Evolutionary conservation across 2,888 invertebrate species (phyloP), one percentile per base, ranked within the genome.

Genomic region (Hypselothyrea guttata): DNA sequence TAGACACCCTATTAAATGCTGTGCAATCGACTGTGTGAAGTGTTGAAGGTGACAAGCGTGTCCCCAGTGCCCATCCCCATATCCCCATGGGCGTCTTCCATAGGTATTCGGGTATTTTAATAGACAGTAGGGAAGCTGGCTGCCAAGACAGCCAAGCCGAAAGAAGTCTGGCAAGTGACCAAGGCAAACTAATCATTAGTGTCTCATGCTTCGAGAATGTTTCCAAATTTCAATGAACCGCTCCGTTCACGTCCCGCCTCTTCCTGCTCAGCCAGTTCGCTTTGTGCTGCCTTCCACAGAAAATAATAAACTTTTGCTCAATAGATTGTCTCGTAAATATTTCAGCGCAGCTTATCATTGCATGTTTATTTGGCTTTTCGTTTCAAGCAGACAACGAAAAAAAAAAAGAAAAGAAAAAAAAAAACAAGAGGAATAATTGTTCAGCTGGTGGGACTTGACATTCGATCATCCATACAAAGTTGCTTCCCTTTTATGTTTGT

Each of bases 381-480:
- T 55, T 55, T 41, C 30, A 42, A 47, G 34, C 54, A 38, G 55
- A 51, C 44, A 28, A 41, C 49, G 44, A 45, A 27, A 49, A 41
- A 37, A 48, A 16, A 18, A 11, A 18, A 11, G 37, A 44, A 31
- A 13, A 52, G 28, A 16, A 31, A 15, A 30, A 49, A 27, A 51
- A 34, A 11, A 47, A 28, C 1, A 35, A 61, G 22, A 31, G 13
- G 28, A 28, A 44, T 49, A 67, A 48, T 57, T 63, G 45, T 49
- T 53, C 38, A 58, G 58, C 49, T 64, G 71, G 33, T 9, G 22
- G 12, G 51, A 60, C 75, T 59, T 84, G 84, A 77, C 71, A 82
- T 84, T 77, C 66, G 75, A 82, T 84, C 75, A 69, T 52, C 61
- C 61, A 71, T 58, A 84, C 82, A 81, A 77, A 67, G 62, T 74